Base-by-base conservation (phyloP, 1,140 invertebrate species). In the Drosophila kanapiae region DNA sequence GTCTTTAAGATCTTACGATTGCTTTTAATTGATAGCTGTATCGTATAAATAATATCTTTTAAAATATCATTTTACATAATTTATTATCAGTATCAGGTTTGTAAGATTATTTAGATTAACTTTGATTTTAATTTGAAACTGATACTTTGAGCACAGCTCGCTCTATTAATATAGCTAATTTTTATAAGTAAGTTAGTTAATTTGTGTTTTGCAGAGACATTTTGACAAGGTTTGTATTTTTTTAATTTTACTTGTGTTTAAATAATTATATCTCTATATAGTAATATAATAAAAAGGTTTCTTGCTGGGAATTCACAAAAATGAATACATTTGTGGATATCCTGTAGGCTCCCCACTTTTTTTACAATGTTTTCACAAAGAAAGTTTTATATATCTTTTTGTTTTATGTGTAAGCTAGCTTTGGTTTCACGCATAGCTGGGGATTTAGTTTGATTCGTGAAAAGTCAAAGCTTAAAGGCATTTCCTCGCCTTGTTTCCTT, bases 381-480 rank as follows among this genome's bases (percentile, higher is more conserved):
- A 27, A 38, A 9, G 18, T 14, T 14, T 56, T 37, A 4, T 58
- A 6, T 11, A 7, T 6, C 31, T 59, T 59, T 62, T 31, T 13
- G 40, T 43, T 64, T 8, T 38, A 6, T 56, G 38, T 62, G 62
- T 33, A 64, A 40, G 29, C 61, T 60, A 27, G 37, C 23, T 27
- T 2, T 35, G 5, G 33, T 45, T 31, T 67, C 64, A 47, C 59
- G 43, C 59, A 48, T 48, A n/a, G 59, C 59, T 6, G n/a, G 58
- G 63, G 38, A 33, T 38, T 70, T 70, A 68, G 40, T 67, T 53
- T 49, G 43, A 63, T 68, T 78, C 45, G 79, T 78, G 63, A 68
- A 84, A 84, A 83, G 81, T 80, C 82, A 77, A 84, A 72, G 71
- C 58, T 64, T 78, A 45, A 33, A 53, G 61, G 63, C 53, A 70